A percentile compares a stretch with the other conserved stretches of the same genome.
phyloP scores from a whole-genome alignment of 2,888 invertebrate genomes.

The Mythimna ferrago region DNA sequence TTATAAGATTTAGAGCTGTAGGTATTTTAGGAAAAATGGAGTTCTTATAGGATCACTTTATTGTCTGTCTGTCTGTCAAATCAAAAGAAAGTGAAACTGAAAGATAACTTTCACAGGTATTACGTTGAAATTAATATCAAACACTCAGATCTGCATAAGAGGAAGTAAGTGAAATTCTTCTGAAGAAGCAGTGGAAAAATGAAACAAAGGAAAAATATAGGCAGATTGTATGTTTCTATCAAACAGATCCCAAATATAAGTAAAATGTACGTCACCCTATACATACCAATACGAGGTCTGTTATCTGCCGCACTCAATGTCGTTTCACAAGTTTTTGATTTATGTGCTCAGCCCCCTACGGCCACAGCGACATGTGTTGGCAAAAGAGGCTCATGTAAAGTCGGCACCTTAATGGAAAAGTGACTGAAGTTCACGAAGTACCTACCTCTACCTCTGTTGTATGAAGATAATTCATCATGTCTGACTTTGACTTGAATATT shows the following conservation, averaged over 20 bases:
- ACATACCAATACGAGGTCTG: conserved; percentile 48
- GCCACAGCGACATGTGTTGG: conserved; percentile 47
- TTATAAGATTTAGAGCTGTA: no score
- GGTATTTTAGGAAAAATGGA: no score
- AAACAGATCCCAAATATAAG: background rate
- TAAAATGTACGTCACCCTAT: conserved; percentile 47
- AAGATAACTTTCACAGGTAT: no score
- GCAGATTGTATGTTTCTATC: background rate
- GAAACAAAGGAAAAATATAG: no score
- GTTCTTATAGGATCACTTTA: no score
- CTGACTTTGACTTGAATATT: conserved; percentile 22
- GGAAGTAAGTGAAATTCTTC: no score
- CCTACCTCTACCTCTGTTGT: conserved; percentile 30
- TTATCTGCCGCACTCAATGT: conserved; percentile 70
- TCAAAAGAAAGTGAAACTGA: no score
- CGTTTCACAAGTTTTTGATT: conserved; percentile 83
- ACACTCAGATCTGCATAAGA: no score
- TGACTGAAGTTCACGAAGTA: conserved; percentile 54
- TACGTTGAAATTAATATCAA: no score
- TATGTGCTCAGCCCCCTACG: conserved; percentile 68
- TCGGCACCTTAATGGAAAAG: conserved; percentile 58
- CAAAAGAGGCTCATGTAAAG: conserved; percentile 37
- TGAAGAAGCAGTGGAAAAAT: no score
- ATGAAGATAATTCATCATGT: conserved; percentile 51
- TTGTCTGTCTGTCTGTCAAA: no score